Base-by-base conservation (phyloP, 2,888 invertebrate species). In the Scrobipalpa costella region DNA sequence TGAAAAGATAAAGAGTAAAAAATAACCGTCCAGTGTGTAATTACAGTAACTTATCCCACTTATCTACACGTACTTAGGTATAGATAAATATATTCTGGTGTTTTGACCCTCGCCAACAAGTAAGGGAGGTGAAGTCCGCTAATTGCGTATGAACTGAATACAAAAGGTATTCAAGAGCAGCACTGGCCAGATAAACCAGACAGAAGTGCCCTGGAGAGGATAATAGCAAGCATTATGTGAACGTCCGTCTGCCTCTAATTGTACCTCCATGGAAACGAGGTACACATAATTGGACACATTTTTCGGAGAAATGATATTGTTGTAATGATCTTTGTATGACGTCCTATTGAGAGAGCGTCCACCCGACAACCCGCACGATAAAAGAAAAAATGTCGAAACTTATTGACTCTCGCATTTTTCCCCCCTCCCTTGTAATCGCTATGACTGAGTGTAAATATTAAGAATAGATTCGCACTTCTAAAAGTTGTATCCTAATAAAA, bases 231-330 rank as follows among this genome's bases (percentile, higher is more conserved):
- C 77, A 75, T 78, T 80, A 76, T 68, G 72, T 72, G 76, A 76
- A 73, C 78, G 77, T 79, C 78, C 72, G 73, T 72, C 81, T 84
- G 83, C 63, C 77, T 72, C 74, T 82, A 80, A 81, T 83, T 81
- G 77, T 70, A 75, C 71, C 68, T 65, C 74, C 78, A 80, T 85
- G 70, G 81, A 67, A 76, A 85, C 83, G 66, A 64, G 64, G 62
- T 66, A 63, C 66, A 70, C 64, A 64, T 71, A 70, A 70, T 72
- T 69, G 69, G 66, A 64, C 66, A 61, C 36, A 19, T 7, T 49
- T 59, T 59, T 33, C 15, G 8, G 38, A 8, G 40, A 62, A 57
- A 44, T 15, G 44, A 15, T 15, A 44, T 44, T 15, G 44, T 44
- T 44, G 44, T 15, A n/a, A 44, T 44, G 6, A 44, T 44, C 15